Base-by-base conservation (phyloP, 2,797 vertebrate species). In the Malacoraja senta region DNA sequence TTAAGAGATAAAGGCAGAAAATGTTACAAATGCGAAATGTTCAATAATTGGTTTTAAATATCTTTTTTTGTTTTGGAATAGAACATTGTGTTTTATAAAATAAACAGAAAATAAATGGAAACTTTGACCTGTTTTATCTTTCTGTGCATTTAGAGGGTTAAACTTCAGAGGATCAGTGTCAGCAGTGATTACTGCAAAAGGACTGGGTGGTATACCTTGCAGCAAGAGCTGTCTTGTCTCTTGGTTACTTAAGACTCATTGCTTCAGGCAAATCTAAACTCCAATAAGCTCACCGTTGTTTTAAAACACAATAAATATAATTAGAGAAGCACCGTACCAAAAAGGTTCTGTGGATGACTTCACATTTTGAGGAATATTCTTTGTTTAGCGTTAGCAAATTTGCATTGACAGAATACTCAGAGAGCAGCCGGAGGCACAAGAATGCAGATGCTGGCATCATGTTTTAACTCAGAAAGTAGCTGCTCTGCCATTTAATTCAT, bases 261-360 rank as follows among this genome's bases (percentile, higher is more conserved):
- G 90, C 90, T 91, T 35, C 35, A 1, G 65, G 63, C 88, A 91
- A 24, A 71, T 71, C 17, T 35, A 91, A 91, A 72, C 81, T 71
- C 65, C 24, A 91, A 91, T 68, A 74, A 91, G 68, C 38, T 91
- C 21, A 61, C 35, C 2, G 38, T 91, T 91, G 38, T 91, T 91
- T 74, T 44, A 44, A 74, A 35, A 91, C 65, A 91, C 88, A 91
- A 72, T 72, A 44, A 68, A 38, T 74, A 91, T 91, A 68, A 86
- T 91, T 38, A 53, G 35, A 24, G 26, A 91, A 74, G 68, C 21
- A 74, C 68, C 38, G 26, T 17, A 74, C 24, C 68, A 26, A 71
- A 35, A 74, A 72, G 8, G 6, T 44, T 74, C 26, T 44, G 24
- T 53, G 21, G 13, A 91, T 71, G 38, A 24, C 21, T 24, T 91